A percentile compares a stretch with the other conserved stretches of the same genome.
Evolutionary conservation across 2,113 vertebrate genomes (phyloP).

Genomic region (Carlito syrichta): DNA sequence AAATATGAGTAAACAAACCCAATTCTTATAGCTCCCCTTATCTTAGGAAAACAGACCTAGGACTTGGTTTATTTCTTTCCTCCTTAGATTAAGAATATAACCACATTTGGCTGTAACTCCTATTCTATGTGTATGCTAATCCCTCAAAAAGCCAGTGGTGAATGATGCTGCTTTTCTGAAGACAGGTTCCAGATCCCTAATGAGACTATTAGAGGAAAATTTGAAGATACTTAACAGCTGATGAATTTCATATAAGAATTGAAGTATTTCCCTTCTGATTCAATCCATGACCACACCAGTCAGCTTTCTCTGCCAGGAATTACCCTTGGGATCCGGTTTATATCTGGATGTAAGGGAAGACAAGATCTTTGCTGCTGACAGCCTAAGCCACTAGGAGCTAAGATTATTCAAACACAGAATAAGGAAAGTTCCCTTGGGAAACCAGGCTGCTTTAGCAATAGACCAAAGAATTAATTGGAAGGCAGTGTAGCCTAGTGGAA

Average conservation of each 20-base stretch:
- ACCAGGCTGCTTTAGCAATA: neutral
- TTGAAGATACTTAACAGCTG: slow-evolving; percentile 69
- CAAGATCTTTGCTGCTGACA: slow-evolving; percentile 70
- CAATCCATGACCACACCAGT: slow-evolving; percentile 49
- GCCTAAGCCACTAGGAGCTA: slow-evolving; percentile 60
- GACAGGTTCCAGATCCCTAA: slow-evolving; percentile 69
- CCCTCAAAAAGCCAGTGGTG: slow-evolving; percentile 62
- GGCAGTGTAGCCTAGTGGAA: slow-evolving; percentile 24
- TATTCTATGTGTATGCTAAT: slow-evolving; percentile 30
- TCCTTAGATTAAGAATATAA: slow-evolving; percentile 58
- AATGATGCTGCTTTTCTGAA: slow-evolving; percentile 60
- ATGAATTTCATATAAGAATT: slow-evolving; percentile 66
- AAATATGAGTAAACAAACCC: slow-evolving; percentile 9
- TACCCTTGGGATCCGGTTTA: slow-evolving; percentile 46
- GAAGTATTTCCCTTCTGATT: slow-evolving; percentile 57
- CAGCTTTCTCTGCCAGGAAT: slow-evolving; percentile 62
- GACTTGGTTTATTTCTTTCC: slow-evolving; percentile 42
- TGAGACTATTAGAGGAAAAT: slow-evolving; percentile 69
- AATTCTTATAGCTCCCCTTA: slow-evolving; percentile 46
- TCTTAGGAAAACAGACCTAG: slow-evolving; percentile 34
- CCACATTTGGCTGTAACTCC: slow-evolving; percentile 44
- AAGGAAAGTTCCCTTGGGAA: slow-evolving; percentile 52
- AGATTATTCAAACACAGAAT: slow-evolving; percentile 65
- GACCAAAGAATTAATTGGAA: slow-evolving; percentile 40
- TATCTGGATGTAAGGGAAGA: slow-evolving; percentile 60